Evolutionary conservation across 1,140 invertebrate genomes (phyloP), one percentile per base, ranked within the genome.

Genomic region (Streblospio benedicti): DNA sequence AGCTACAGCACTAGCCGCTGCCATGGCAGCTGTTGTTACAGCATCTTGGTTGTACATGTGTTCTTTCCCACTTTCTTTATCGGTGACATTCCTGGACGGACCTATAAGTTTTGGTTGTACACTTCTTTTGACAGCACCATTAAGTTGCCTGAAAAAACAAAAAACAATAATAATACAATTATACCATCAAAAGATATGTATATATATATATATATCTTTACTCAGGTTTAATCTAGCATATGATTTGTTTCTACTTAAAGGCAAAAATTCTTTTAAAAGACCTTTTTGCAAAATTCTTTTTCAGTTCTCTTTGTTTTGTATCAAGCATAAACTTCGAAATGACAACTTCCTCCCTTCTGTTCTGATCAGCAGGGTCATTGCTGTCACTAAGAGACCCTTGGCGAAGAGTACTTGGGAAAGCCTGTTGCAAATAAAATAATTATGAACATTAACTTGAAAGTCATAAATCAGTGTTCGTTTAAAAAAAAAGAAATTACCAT

Each of bases 41-140:
- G 51, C 57, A 33, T 20, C 32, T 12, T 56, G 2, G 53, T 43
- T 20, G n/a, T n/a, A 55, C 35, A 56, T 41, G 18, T 23, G 27
- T 18, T 30, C 18, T 28, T 2, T 0, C 23, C 25, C 0, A 27
- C 51, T 53, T 32, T 52, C 14, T 32, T 5, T 5, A 35, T 0
- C 25, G 28, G 9, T 31, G 23, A 2, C 23, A 52, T 31, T 31
- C 23, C 2, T 31, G 0, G 16, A 23, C 6, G 49, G 57, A 18
- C 14, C 41, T 2, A 59, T 20, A 27, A 60, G 23, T 57, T 32
- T 60, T 4, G 59, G 59, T n/a, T 57, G 27, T 20, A 60, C 59
- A 23, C 38, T 20, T 41, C 44, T 53, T 30, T 60, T 60, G 3
- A 60, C 33, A 41, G 59, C 49, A 32, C n/a, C 35, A 23, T 60